Conservation (phyloP, 2,113 vertebrate species). For the Pycnonotus jocosus region DNA sequence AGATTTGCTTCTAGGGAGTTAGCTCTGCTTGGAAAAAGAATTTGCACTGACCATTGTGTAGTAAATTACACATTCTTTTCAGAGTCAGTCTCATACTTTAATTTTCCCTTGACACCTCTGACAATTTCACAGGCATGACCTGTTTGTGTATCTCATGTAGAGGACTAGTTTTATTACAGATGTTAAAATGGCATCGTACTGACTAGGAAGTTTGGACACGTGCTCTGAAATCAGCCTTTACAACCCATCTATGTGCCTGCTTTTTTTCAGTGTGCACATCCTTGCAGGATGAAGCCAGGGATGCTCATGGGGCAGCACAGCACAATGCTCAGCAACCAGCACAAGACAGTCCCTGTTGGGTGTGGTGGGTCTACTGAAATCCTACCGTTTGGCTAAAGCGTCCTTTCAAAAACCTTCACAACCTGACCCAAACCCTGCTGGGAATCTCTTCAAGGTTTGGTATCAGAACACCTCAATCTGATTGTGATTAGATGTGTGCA, state of each 20-base stretch:
- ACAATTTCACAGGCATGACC: background rate
- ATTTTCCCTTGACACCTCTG: background rate
- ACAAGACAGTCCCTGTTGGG: no score
- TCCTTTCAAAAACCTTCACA: background rate
- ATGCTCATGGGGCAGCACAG: background rate
- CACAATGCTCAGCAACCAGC: fast-evolving
- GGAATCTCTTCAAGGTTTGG: background rate
- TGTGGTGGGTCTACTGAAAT: background rate
- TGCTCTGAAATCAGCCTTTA: background rate
- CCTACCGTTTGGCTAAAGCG: background rate
- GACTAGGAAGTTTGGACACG: background rate
- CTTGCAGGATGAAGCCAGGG: fast-evolving
- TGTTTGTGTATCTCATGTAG: background rate
- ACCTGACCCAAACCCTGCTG: background rate
- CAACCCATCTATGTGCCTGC: fast-evolving
- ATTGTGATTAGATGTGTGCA: background rate
- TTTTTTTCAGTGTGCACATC: fast-evolving
- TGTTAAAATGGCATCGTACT: background rate
- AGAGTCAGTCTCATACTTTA: background rate
- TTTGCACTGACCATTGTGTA: background rate
- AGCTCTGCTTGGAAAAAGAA: background rate
- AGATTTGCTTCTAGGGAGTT: background rate
- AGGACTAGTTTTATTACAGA: background rate
- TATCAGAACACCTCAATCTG: background rate
- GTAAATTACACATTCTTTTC: background rate